Base-by-base conservation (phyloP, 2,888 invertebrate species). In the Sarcophaga rosellei region DNA sequence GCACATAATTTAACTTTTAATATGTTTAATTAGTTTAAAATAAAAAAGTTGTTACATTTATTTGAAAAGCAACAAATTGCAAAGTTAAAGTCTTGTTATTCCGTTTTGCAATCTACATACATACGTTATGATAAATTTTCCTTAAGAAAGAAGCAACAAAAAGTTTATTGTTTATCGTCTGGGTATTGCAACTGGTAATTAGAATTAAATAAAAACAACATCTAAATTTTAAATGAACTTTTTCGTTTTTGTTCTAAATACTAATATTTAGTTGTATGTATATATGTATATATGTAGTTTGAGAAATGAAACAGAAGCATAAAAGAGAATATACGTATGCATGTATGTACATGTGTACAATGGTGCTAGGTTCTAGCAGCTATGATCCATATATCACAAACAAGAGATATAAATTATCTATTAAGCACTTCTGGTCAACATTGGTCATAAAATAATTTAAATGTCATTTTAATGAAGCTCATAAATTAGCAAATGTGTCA, bases 391-490 rank as follows among this genome's bases (percentile, higher is more conserved):
- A 47, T 45, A 66, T 65, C 63, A 47, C 47, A 21, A 82, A 80
- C 77, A 70, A 70, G 66, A 84, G 78, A 81, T 82, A 88, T 87
- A 86, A 86, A 87, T 87, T 84, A 87, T 87, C 77, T 85, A 82
- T 82, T 80, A 85, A 87, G 84, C 85, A 85, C 84, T 85, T 84
- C 80, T 87, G 81, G 85, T 79, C 85, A 86, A 78, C 79, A 83
- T 76, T 87, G 83, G 80, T 88, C 85, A 87, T 84, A 88, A 88
- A 85, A 85, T 84, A 86, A 87, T 87, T 88, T 85, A 88, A 88
- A 88, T 86, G 88, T 85, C 88, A 87, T 78, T 88, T 87, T 86
- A 87, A 88, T 87, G 88, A 88, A 87, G 84, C 86, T 86, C 88
- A 88, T 87, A 87, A 87, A 87, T 86, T 87, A 87, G 86, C 88